Conservation (phyloP, 2,888 invertebrate species). For the Galerucella pusilla region DNA sequence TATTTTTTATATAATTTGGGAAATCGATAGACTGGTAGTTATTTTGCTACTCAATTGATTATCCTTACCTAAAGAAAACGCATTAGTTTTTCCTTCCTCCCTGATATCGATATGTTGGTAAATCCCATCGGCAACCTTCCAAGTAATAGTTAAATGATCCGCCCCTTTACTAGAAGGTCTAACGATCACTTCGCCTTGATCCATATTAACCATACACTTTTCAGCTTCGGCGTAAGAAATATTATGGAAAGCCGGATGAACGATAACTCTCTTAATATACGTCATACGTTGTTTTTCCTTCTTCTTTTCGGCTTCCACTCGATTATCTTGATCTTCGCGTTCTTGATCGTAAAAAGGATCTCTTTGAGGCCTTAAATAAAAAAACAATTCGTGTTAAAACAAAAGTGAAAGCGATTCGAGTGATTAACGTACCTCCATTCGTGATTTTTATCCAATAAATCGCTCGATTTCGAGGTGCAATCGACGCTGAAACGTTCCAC, state of each 20-base stretch:
- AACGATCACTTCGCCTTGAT: slow-evolving; percentile 96
- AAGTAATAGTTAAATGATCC: slow-evolving; percentile 96
- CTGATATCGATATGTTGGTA: slow-evolving; percentile 96
- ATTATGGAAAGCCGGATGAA: slow-evolving; percentile 97
- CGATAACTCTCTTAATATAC: slow-evolving; percentile 95
- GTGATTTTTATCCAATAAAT: slow-evolving; percentile 88
- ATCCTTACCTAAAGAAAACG: slow-evolving; percentile 84
- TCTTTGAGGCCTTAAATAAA: slow-evolving; percentile 75
- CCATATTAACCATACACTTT: slow-evolving; percentile 89
- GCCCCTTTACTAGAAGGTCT: slow-evolving; percentile 95
- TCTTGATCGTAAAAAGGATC: slow-evolving; percentile 94
- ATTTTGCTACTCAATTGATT: no score
- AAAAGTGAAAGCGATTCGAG: background rate
- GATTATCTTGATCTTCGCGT: slow-evolving; percentile 81
- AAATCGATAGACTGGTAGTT: no score
- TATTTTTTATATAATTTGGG: no score
- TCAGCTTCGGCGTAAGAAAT: slow-evolving; percentile 94
- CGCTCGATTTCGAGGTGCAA: slow-evolving; percentile 92
- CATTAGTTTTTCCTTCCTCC: slow-evolving; percentile 96
- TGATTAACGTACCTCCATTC: slow-evolving; percentile 78
- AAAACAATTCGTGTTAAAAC: background rate
- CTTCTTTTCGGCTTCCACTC: slow-evolving; percentile 83
- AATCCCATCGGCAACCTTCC: slow-evolving; percentile 96
- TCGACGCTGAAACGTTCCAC: slow-evolving; percentile 94
- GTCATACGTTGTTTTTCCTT: slow-evolving; percentile 85